phyloP scores from a whole-genome alignment of 2,113 vertebrate species.

The Oriolus oriolus region DNA sequence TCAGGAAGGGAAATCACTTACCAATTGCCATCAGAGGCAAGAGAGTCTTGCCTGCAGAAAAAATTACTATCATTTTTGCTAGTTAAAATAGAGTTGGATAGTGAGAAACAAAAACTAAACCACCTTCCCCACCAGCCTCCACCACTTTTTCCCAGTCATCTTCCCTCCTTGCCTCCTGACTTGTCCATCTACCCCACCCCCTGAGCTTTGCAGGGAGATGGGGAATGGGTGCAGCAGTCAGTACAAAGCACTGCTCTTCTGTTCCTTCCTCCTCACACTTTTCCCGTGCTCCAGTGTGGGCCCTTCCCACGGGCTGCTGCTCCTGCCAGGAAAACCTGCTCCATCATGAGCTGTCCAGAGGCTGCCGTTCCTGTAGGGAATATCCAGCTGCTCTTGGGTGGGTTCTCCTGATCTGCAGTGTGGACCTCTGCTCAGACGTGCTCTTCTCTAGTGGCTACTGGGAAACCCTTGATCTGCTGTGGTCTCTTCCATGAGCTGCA shows the following conservation, averaged over 20 bases:
- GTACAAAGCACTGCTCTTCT: background rate
- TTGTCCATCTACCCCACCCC: rapidly evolving
- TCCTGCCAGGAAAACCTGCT: background rate
- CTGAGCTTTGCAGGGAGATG: background rate
- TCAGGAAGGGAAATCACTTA: background rate
- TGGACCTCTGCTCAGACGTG: rapidly evolving
- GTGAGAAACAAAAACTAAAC: background rate
- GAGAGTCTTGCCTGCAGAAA: background rate
- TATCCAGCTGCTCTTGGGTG: background rate
- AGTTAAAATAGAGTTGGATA: background rate
- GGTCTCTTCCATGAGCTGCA: background rate
- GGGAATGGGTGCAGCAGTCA: background rate
- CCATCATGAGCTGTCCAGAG: background rate
- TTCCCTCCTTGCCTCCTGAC: background rate
- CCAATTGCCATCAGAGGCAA: background rate
- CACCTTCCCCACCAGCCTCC: background rate
- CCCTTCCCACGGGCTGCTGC: background rate
- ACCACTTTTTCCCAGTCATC: background rate
- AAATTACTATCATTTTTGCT: background rate
- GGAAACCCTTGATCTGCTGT: background rate
- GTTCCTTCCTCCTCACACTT: background rate
- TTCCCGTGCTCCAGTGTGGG: background rate
- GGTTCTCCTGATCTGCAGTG: background rate
- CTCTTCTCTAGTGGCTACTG: background rate
- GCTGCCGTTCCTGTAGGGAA: background rate